Base-by-base conservation (phyloP, 2,113 vertebrate genomes). In the Pachypanchax playfairii region DNA sequence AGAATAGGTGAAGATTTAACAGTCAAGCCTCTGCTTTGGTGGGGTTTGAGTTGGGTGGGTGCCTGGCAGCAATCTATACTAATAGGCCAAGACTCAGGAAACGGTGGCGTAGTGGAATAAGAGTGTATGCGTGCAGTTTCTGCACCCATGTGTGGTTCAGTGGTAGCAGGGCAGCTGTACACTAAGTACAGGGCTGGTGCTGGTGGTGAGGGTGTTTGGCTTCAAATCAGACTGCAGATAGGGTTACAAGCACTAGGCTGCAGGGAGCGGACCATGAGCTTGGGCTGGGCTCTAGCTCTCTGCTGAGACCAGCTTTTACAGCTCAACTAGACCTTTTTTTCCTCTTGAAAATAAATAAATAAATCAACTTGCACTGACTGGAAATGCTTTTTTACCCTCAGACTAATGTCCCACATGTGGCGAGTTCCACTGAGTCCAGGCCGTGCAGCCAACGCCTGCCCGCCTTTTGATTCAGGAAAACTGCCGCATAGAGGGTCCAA, bases 71-170 rank as follows among this genome's bases (percentile, higher is more conserved):
- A 46, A 69, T 74, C 58, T 47, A 59, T 44, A 77, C 54, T 55
- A 84, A 73, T 87, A 77, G 83, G 79, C 83, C 56, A 63, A 13
- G 61, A 78, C 72, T 83, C 80, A 88, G 88, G 87, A 91, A 91
- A 86, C 64, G 57, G 63, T 90, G 87, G 80, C 84, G 80, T 88
- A 87, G 85, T 90, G 87, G 91, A 91, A 91, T 88, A 90, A 88
- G 80, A 74, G 66, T 58, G 52, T 66, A 69, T 70, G 58, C 42
- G 66, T 65, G 52, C n/a, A 63, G 22, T 58, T 72, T 79, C 72
- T 79, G 76, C 72, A 76, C 83, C 79, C 68, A 77, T 75, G 75
- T 82, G 87, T 66, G 85, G 82, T 84, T 79, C 59, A 69, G 79
- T 73, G 82, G 84, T 82, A 85, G 78, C 74, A 66, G 75, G 75